Percentiles rank a stretch among this genome's conserved stretches.
Conservation (phyloP, 2,797 vertebrate species). For the Pangasius krempfi region DNA sequence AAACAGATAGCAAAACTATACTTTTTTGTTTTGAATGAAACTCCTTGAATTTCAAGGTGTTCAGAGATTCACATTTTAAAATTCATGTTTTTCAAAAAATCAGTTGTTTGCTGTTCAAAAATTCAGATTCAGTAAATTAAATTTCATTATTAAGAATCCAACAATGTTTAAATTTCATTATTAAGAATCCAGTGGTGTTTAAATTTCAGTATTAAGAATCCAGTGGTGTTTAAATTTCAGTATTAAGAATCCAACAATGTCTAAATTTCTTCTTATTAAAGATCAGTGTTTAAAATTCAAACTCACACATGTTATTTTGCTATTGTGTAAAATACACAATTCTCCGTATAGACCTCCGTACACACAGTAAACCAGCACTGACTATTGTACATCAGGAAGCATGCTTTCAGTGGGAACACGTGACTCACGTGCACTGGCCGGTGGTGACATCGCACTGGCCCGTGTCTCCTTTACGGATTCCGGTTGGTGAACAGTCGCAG, state of each 20-base stretch:
- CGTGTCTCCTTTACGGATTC: slow-evolving; percentile 61
- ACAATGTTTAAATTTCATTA: not conserved
- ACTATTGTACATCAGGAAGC: not conserved
- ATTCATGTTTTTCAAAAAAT: not conserved
- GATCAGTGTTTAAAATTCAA: too few relatives aligned
- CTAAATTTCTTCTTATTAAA: not conserved
- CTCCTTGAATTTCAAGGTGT: not conserved
- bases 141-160: not conserved
- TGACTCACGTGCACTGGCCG: slow-evolving; percentile 88
- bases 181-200: too few relatives aligned
- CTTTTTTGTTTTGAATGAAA: not conserved
- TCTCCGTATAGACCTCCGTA: not conserved
- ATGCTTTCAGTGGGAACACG: not conserved
- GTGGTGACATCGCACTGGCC: slow-evolving; percentile 77
- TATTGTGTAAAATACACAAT: not conserved
- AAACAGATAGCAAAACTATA: not conserved
- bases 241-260: not conserved
- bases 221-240: not conserved
- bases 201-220: not conserved
- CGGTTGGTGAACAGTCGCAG: slow-evolving; percentile 84
- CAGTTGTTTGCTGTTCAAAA: not conserved
- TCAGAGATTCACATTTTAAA: not conserved
- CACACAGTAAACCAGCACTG: not conserved
- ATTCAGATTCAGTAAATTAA: not conserved
- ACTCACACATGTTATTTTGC: not conserved